A percentile compares a stretch with the other conserved stretches of the same genome.
Evolutionary conservation across 35 echinoderm and acorn worm species (phyloP).

Genomic region (Apostichopus californicus): DNA sequence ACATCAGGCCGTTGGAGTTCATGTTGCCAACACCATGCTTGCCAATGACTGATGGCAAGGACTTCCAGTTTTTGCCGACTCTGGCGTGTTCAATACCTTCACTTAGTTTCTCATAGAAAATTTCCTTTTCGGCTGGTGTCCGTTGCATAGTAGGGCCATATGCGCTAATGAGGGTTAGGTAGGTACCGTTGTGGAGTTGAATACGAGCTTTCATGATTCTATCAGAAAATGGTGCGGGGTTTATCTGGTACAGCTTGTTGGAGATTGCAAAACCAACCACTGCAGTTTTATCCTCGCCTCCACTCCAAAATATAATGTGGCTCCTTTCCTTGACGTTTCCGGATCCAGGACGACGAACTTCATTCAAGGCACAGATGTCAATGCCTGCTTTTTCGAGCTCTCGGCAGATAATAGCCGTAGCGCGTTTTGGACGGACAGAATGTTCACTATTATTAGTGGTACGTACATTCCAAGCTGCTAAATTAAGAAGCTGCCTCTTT

Average conservation of each 20-base stretch:
- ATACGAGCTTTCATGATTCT: no score
- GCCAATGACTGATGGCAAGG: slow-evolving; percentile 4
- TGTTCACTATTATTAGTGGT: background rate
- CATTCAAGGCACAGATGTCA: slow-evolving; percentile 17
- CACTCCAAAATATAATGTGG: no score
- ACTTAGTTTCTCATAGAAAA: no score
- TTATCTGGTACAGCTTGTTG: no score
- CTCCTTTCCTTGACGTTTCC: background rate
- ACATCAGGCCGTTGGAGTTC: background rate
- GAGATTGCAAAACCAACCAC: no score
- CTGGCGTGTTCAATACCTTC: no score
- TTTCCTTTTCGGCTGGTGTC: no score
- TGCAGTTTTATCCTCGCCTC: no score
- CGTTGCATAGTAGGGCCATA: no score
- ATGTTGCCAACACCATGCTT: slow-evolving; percentile 43
- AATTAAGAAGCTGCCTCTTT: background rate
- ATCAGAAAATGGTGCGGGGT: no score
- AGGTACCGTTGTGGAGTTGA: no score
- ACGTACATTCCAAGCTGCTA: slow-evolving; percentile 19
- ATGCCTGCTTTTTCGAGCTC: slow-evolving; percentile 7
- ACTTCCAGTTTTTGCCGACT: slow-evolving; percentile 8
- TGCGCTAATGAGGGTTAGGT: no score
- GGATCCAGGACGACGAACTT: background rate
- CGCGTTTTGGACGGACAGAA: background rate
- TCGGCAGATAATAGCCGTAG: background rate